These are phyloP conservation scores for Ptilodon capucinus DNA, from an alignment of 2,888 invertebrate species.

Conservation along the genomic window DNA sequence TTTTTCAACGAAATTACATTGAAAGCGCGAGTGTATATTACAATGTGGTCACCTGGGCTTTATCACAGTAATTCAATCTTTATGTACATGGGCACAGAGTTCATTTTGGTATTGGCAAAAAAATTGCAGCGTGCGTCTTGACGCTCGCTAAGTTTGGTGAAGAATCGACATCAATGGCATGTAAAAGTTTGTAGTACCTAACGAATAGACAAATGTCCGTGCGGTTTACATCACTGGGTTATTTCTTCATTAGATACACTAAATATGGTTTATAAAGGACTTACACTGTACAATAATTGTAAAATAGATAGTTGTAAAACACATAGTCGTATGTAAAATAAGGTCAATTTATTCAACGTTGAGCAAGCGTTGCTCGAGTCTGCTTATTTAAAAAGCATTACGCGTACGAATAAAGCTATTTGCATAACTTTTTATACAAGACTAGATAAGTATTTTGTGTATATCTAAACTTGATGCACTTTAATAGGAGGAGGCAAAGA, in stretches of 20 bases:
- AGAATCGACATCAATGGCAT: too few species aligned
- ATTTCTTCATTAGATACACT: too few species aligned
- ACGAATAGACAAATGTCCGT: slow-evolving; percentile 23
- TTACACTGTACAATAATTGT: slow-evolving; percentile 1
- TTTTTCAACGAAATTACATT: too few species aligned
- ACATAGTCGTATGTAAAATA: slow-evolving; percentile 19
- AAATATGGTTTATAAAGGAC: slow-evolving; percentile 10
- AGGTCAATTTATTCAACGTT: slow-evolving; percentile 24
- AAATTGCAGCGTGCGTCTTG: too few species aligned
- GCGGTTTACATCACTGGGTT: slow-evolving; percentile 16
- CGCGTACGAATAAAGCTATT: slow-evolving; percentile 20
- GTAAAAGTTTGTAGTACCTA: slow-evolving; percentile 30
- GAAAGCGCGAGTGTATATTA: too few species aligned
- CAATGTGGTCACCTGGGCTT: too few species aligned
- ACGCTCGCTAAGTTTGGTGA: too few species aligned
- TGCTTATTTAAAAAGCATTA: slow-evolving; percentile 12
- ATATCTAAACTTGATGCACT: slow-evolving; percentile 17
- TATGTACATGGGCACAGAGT: too few species aligned
- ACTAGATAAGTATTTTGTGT: slow-evolving; percentile 4
- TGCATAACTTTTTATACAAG: slow-evolving; percentile 23
- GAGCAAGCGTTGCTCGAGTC: slow-evolving; percentile 7
- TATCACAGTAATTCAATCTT: too few species aligned
- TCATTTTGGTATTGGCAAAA: too few species aligned
- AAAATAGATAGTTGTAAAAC: slow-evolving; percentile 3
- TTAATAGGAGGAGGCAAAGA: too few species aligned